phyloP scores from a whole-genome alignment of 2,113 vertebrate genomes.

The Cryptoleucopteryx plumbea region DNA sequence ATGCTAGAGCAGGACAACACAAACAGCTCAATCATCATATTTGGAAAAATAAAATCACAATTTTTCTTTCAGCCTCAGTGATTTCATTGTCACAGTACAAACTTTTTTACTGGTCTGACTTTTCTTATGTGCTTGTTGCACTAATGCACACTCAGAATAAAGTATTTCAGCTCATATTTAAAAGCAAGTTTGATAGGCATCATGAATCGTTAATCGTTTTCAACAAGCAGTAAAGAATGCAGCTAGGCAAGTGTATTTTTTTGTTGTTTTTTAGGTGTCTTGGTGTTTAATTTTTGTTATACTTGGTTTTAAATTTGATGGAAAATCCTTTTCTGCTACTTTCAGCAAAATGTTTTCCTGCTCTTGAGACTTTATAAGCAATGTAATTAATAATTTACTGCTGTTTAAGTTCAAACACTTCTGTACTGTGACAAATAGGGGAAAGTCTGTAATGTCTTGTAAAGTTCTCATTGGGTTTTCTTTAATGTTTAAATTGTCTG shows the following conservation, averaged over 20 bases:
- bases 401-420: conserved; percentile 22
- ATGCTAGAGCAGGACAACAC: not conserved
- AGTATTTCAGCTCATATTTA: not conserved
- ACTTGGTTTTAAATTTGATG: not conserved
- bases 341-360: not conserved
- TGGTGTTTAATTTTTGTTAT: conserved; percentile 10
- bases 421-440: not conserved
- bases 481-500: conserved; percentile 55
- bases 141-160: not conserved
- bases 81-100: not conserved
- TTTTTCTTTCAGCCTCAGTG: not conserved
- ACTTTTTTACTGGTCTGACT: not conserved
- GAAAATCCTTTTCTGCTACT: not conserved
- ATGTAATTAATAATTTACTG: conserved; percentile 29
- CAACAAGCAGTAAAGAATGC: not conserved
- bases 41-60: not conserved
- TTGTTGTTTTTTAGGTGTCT: not conserved
- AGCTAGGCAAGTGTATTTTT: not conserved
- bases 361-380: not conserved
- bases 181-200: not conserved
- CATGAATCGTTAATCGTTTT: not conserved
- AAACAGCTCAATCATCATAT: not conserved
- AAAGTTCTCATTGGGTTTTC: conserved; percentile 39
- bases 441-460: conserved; percentile 29
- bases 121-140: not conserved